Conservation (phyloP, 2,797 vertebrate species). For the Triplophysa yarkandensis region DNA sequence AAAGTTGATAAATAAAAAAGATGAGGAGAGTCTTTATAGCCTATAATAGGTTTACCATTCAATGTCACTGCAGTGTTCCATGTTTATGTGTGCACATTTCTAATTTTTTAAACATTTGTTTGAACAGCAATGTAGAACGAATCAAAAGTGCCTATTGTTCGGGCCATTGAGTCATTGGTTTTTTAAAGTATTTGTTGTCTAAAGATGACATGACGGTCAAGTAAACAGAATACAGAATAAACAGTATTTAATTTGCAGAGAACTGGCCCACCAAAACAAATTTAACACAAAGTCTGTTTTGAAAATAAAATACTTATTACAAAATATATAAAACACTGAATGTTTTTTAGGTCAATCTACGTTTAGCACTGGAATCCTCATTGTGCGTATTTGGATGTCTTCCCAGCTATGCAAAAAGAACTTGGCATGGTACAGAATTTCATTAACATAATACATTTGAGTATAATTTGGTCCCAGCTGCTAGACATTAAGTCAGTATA, state of each 20-base stretch:
- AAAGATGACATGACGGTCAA: not conserved
- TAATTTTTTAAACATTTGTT: not conserved
- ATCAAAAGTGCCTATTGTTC: not conserved
- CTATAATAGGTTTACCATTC: not conserved
- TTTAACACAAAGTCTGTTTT: not conserved
- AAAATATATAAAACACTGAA: not conserved
- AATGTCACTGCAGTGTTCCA: not conserved
- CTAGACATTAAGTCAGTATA: not conserved
- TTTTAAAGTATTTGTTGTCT: constrained; percentile 18
- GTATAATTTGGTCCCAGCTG: not conserved
- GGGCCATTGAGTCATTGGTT: not conserved
- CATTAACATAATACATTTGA: not conserved
- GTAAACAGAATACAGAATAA: constrained; percentile 27
- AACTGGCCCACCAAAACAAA: no score
- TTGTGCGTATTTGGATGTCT: constrained; percentile 37
- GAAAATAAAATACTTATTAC: constrained; percentile 10
- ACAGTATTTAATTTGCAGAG: constrained; percentile 19
- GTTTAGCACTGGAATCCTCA: constrained; percentile 34
- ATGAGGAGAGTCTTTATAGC: not conserved
- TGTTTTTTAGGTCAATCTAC: constrained; percentile 48
- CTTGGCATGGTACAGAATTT: constrained; percentile 9
- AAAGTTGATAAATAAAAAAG: no score
- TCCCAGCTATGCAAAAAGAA: constrained; percentile 33
- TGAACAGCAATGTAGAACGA: not conserved
- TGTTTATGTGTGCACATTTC: not conserved